A percentile compares a stretch with the other conserved stretches of the same genome.
Evolutionary conservation across 2,888 invertebrate genomes (phyloP).

Genomic region (Rhaphigaster nebulosa): DNA sequence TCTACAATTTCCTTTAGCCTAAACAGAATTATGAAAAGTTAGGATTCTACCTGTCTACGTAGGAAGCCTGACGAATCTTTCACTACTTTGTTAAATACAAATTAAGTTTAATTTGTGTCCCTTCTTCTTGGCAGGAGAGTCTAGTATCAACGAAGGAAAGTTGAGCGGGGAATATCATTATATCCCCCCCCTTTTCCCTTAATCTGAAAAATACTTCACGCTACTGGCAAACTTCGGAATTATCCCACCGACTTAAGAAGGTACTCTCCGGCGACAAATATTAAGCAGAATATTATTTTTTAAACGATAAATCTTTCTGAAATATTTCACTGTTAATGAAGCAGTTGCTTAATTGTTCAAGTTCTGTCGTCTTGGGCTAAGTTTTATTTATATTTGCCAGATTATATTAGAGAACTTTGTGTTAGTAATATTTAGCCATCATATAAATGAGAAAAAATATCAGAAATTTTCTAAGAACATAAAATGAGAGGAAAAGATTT

Average conservation of each 20-base stretch:
- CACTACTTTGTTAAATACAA: slow-evolving; percentile 57
- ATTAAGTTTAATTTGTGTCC: slow-evolving; percentile 55
- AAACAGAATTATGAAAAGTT: slow-evolving; percentile 58
- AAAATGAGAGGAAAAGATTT: no score
- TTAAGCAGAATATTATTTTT: slow-evolving; percentile 18
- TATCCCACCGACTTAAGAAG: slow-evolving; percentile 19
- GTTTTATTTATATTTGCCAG: background rate
- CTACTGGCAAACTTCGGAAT: slow-evolving; percentile 9
- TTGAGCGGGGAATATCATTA: slow-evolving; percentile 36
- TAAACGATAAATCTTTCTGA: background rate
- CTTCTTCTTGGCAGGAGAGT: background rate
- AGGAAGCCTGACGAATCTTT: slow-evolving; percentile 51
- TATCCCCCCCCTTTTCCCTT: background rate
- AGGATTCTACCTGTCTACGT: slow-evolving; percentile 34
- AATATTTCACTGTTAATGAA: background rate
- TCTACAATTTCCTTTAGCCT: slow-evolving; percentile 52
- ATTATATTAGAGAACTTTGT: background rate
- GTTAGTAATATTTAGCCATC: background rate
- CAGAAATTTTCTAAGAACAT: no score
- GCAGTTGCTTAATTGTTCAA: background rate
- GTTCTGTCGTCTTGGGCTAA: background rate
- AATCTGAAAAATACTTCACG: slow-evolving; percentile 40
- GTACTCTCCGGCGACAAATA: slow-evolving; percentile 29
- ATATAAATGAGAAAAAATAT: no score
- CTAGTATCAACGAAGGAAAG: slow-evolving; percentile 43